Evolutionary conservation across 2,888 invertebrate genomes (phyloP), one percentile per base, ranked within the genome.

Genomic region (Drosophila mayaguana): DNA sequence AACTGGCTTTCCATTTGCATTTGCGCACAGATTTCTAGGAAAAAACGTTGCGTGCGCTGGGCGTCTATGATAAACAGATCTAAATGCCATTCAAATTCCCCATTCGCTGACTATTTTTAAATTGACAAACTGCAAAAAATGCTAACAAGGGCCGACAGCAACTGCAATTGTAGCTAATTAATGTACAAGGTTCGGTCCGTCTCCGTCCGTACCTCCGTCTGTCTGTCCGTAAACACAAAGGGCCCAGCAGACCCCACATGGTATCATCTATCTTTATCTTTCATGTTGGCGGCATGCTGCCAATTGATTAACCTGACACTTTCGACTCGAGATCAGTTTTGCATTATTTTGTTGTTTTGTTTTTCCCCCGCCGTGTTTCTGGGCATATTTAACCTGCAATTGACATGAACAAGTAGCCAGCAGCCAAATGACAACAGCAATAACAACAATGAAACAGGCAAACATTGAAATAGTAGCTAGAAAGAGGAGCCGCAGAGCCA

Each of bases 221-320:
- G 38, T 40, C n/a, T n/a, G 40, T 8, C 20, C 5, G 38, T 40
- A 55, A 40, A 40, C 43, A 54, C 60, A 68, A 61, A 50, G 48
- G 43, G 50, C 51, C 38, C 32, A 42, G 38, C 46, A 53, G 71
- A 77, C 63, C 71, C 22, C 78, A 77, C 78, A 74, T 48, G 11
- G 9, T 16, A 50, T 14, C 28, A n/a, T 38, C 46, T 42, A 51
- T 2, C 40, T 22, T 22, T 43, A 28, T 48, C 73, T 79, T 89
- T 86, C 79, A 82, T 65, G 83, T 80, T 57, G 65, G 86, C 86
- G 80, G 68, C 87, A 78, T 72, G 79, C 71, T 75, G 79, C 70
- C 84, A 86, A 88, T 86, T 86, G 88, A 86, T 86, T 86, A 82
- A 66, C 71, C 79, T 84, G 88, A 85, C 86, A 84, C 86, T 88